Evolutionary conservation across 1,140 invertebrate species (phyloP).

Genomic region (Meloidogyne hapla): DNA sequence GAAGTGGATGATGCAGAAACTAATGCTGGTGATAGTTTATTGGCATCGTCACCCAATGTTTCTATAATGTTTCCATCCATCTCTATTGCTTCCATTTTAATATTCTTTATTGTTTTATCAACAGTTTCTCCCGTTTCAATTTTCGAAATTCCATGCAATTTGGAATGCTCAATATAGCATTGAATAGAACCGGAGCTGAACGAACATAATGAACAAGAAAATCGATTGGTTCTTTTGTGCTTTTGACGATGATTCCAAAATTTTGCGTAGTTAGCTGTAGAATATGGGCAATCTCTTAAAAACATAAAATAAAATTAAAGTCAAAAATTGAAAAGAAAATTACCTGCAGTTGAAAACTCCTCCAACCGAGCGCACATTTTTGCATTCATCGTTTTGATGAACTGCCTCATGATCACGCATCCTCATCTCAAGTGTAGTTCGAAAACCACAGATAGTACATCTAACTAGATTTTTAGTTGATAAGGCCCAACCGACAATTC

Average conservation of each 20-base stretch:
- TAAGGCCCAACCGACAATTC: background rate
- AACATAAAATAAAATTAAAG: background rate
- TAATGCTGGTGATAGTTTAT: background rate
- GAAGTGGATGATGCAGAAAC: background rate
- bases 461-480: slow-evolving; percentile 11
- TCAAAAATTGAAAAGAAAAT: background rate
- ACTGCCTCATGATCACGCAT: slow-evolving; percentile 15
- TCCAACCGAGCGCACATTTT: slow-evolving; percentile 6
- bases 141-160: slow-evolving; percentile 4
- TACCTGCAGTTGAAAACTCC: slow-evolving; percentile 32
- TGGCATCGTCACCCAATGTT: background rate
- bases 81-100: background rate
- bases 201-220: slow-evolving; percentile 28
- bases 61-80: background rate
- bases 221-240: slow-evolving; percentile 29
- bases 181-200: slow-evolving; percentile 32
- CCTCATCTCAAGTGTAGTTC: slow-evolving; percentile 13
- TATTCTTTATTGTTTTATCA: background rate
- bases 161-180: slow-evolving; percentile 27
- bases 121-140: background rate
- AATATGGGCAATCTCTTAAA: slow-evolving; percentile 35
- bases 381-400: slow-evolving; percentile 10
- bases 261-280: slow-evolving; percentile 34
- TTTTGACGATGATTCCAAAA: slow-evolving; percentile 39
- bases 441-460: slow-evolving; percentile 23